Conservation (phyloP, 1,140 invertebrate species). For the Bombus breviceps region DNA sequence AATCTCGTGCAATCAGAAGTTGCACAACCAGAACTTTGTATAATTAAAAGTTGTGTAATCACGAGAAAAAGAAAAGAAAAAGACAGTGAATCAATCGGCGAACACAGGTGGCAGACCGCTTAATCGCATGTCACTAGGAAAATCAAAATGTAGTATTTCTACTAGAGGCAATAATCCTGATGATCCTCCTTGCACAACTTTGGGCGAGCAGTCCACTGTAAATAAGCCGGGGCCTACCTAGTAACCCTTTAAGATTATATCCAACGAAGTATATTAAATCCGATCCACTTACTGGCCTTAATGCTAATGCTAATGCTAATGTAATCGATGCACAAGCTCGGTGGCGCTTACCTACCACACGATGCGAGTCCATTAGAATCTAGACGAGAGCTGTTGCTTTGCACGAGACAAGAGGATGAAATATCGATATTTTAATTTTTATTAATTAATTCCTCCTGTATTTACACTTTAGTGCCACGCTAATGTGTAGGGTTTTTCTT, state of each 20-base stretch:
- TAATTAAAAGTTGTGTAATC: too few relatives aligned
- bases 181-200: neutral
- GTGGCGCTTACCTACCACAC: slow-evolving; percentile 32
- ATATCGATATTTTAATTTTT: neutral
- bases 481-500: too few relatives aligned
- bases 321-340: slow-evolving; percentile 53
- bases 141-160: neutral
- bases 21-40: too few relatives aligned
- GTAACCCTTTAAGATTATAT: slow-evolving; percentile 55
- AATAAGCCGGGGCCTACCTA: slow-evolving; percentile 30
- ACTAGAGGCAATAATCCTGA: neutral
- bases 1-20: too few relatives aligned
- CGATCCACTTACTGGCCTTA: slow-evolving; percentile 39
- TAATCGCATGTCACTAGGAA: neutral
- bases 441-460: too few relatives aligned
- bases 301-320: slow-evolving; percentile 57
- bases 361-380: slow-evolving; percentile 43
- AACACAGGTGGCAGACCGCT: neutral
- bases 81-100: too few relatives aligned
- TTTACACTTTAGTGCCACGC: too few relatives aligned
- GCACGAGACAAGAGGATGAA: neutral
- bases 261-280: slow-evolving; percentile 59
- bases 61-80: too few relatives aligned
- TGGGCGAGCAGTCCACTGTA: neutral
- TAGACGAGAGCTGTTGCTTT: neutral